Evolutionary conservation across 2,888 invertebrate genomes (phyloP).

Genomic region (Athrips mouffetella): DNA sequence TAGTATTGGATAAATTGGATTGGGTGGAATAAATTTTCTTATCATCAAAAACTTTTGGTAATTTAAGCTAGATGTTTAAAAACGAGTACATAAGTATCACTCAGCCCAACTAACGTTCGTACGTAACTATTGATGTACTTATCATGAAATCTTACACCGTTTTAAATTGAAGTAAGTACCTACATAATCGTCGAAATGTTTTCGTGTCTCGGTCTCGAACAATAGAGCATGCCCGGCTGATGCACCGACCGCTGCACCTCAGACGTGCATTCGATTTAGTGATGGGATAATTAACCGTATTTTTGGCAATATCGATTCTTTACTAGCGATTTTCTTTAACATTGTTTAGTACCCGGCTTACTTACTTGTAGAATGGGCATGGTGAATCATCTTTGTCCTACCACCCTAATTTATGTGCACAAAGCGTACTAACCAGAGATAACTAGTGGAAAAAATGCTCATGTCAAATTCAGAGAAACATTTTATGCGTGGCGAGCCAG

Average conservation of each 20-base stretch:
- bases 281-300: constrained; percentile 28
- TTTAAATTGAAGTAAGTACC: constrained; percentile 4
- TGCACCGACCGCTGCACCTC: constrained; percentile 42
- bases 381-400: not conserved
- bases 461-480: constrained; percentile 58
- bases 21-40: too few relatives aligned
- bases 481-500: constrained; percentile 54
- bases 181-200: constrained; percentile 7
- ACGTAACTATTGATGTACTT: too few relatives aligned
- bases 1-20: too few relatives aligned
- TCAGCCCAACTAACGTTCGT: too few relatives aligned
- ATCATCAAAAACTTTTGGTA: too few relatives aligned
- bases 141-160: not conserved
- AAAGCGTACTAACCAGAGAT: not conserved
- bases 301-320: not conserved
- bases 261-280: constrained; percentile 45
- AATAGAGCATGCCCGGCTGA: constrained; percentile 39
- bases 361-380: not conserved
- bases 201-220: constrained; percentile 28
- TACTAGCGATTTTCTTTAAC: not conserved
- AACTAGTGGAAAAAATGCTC: constrained; percentile 32
- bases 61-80: too few relatives aligned
- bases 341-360: not conserved
- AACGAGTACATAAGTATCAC: too few relatives aligned
- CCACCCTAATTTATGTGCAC: too few relatives aligned